A percentile compares a stretch with the other conserved stretches of the same genome.
Conservation (phyloP, 2,797 vertebrate species). For the Macropus fuliginosus region DNA sequence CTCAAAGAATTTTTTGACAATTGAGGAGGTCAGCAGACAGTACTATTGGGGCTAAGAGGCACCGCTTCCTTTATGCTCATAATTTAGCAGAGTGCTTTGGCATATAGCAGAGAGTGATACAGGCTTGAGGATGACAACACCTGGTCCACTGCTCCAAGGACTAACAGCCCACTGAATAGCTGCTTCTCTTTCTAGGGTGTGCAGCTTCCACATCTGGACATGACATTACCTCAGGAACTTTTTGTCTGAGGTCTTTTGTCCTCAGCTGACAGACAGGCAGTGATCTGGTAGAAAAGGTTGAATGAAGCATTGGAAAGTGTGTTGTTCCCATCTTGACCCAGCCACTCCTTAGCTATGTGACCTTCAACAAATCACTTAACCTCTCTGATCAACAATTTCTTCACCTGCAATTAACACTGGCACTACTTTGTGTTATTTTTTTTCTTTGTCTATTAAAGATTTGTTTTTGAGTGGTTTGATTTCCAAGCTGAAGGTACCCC, state of each 20-base stretch:
- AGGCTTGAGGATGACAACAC: neutral
- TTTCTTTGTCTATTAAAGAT: neutral
- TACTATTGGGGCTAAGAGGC: neutral
- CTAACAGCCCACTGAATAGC: neutral
- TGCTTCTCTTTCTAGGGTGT: neutral
- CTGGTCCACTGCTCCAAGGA: neutral
- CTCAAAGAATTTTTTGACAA: neutral
- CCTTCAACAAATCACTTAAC: neutral
- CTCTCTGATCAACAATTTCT: neutral
- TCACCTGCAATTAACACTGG: neutral
- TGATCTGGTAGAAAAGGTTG: neutral
- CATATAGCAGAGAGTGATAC: neutral
- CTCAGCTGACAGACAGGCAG: neutral
- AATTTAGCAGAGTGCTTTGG: neutral
- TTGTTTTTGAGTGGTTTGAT: neutral
- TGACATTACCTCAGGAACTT: neutral
- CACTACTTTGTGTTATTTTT: neutral
- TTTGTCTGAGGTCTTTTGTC: neutral
- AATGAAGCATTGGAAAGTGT: neutral
- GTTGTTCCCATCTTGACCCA: neutral
- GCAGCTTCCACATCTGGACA: neutral
- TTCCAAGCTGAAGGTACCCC: constrained; percentile 35
- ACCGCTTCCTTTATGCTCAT: neutral
- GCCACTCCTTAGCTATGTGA: neutral
- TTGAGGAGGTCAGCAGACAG: neutral